Base-by-base conservation (phyloP, 2,797 vertebrate genomes). In the Tenualosa ilisha region DNA sequence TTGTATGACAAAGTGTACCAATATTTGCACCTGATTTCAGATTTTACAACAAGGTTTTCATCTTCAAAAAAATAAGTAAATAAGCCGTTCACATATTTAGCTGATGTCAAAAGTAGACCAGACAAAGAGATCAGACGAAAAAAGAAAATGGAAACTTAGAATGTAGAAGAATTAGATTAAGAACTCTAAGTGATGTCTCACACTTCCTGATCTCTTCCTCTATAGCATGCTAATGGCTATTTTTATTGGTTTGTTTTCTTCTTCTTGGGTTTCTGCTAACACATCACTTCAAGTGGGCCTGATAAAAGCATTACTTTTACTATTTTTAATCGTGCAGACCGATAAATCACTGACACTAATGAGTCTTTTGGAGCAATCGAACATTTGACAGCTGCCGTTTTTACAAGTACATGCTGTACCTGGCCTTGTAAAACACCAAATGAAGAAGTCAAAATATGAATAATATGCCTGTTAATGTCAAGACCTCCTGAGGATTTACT, bases 241-340 rank as follows among this genome's bases (percentile, higher is more conserved):
- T 6, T 87, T 89, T 86, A 83, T 24, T 84, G 68, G 7, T 37
- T 65, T 87, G 63, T 88, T 90, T 85, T 86, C 59, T 51, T 84
- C 85, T 81, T 87, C 82, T 87, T 54, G 46, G 56, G 84, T 86
- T 88, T 89, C 87, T 86, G 83, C 46, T 82, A 79, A 59, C 24
- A 15, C 83, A 82, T 53, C 84, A 54, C 75, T 85, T 82, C 54
- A 79, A 82, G 86, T 86, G 79, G 86, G 24, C 1, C 24, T 40
- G 79, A 79, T 86, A 81, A 88, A 86, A 83, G 82, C 85, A 79
- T 84, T 72, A 86, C n/a, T n/a, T n/a, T n/a, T n/a, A 87, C 89
- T 88, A 89, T 89, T 89, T 89, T 88, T 59, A 81, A 89, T 86
- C 17, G 13, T 61, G 84, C 12, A 31, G 31, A 24, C 17, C 37